phyloP scores from a whole-genome alignment of 2,113 vertebrate genomes.

The Pterophyllum scalare region DNA sequence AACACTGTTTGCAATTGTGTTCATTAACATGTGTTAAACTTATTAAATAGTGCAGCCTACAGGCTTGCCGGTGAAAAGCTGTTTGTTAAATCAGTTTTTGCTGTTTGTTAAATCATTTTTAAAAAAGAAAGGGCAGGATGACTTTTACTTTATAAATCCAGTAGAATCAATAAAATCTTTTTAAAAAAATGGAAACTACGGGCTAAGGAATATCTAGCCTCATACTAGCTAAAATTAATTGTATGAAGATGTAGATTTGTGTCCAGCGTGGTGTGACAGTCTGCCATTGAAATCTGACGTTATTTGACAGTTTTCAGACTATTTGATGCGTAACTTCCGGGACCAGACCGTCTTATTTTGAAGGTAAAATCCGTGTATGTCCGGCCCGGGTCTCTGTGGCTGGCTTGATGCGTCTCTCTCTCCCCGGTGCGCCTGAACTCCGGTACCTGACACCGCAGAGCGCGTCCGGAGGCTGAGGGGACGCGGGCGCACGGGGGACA shows the following conservation, averaged over 20 bases:
- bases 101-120: background rate
- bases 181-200: background rate
- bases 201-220: background rate
- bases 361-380: slow-evolving; percentile 16
- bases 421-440: slow-evolving; percentile 75
- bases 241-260: background rate
- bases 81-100: background rate
- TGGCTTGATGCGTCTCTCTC: slow-evolving; percentile 61
- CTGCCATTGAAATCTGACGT: background rate
- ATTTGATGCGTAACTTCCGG: slow-evolving; percentile 39
- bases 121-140: background rate
- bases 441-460: slow-evolving; percentile 68
- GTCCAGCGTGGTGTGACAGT: background rate
- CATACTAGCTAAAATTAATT: background rate
- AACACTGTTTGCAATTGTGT: too few species aligned
- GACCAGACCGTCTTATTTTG: slow-evolving; percentile 49
- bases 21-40: background rate
- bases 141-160: background rate
- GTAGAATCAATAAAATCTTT: background rate
- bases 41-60: background rate
- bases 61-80: background rate
- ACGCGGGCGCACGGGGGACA: slow-evolving; percentile 48
- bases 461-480: slow-evolving; percentile 59
- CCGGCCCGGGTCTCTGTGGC: slow-evolving; percentile 12
- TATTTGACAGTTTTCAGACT: background rate